Base-by-base conservation (phyloP, 1,140 invertebrate species). In the Macrocentrus cingulum region DNA sequence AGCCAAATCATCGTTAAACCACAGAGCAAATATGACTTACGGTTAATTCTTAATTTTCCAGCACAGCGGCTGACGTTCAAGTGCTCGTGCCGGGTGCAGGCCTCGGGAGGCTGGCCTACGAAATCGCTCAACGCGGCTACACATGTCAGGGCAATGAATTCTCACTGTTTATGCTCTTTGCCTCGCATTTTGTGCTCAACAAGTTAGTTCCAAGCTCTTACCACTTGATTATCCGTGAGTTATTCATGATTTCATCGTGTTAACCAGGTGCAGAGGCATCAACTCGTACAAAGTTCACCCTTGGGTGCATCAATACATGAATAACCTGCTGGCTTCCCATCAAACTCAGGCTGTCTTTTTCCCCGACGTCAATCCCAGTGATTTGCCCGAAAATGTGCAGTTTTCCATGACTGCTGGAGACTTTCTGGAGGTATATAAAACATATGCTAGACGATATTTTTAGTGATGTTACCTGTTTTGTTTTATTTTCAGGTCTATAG, bases 351-450 rank as follows among this genome's bases (percentile, higher is more conserved):
- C 84, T 0, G 86, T 93, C 6, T 83, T 72, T 9, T 97, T 99
- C 81, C 97, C 97, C 0, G 97, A 99, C 76, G 87, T 95, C 0
- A 87, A 91, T 70, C 94, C 95, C 0, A 74, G 83, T 69, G 67
- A 85, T 68, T 78, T 88, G 61, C 85, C 86, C 48, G 77, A 81
- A 58, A 81, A 84, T 64, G 81, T 84, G 56, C 84, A 88, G 68
- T 97, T 99, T 77, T 95, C 94, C 5, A 99, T 99, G 91, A 90
- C 91, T 7, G 97, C 96, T 44, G 97, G 95, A 2, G 93, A 96
- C 71, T 97, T 96, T 70, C 75, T 94, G 4, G 90, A 95, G 79
- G 90, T 93, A 66, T 34, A 29, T 51, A n/a, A 23, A 18, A 42
- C 13, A 55, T 42, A n/a, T n/a, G n/a, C n/a, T n/a, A n/a, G n/a